These are phyloP conservation scores for Lycocorax pyrrhopterus DNA, from an alignment of 2,113 vertebrate genomes.

Conservation along the genomic window DNA sequence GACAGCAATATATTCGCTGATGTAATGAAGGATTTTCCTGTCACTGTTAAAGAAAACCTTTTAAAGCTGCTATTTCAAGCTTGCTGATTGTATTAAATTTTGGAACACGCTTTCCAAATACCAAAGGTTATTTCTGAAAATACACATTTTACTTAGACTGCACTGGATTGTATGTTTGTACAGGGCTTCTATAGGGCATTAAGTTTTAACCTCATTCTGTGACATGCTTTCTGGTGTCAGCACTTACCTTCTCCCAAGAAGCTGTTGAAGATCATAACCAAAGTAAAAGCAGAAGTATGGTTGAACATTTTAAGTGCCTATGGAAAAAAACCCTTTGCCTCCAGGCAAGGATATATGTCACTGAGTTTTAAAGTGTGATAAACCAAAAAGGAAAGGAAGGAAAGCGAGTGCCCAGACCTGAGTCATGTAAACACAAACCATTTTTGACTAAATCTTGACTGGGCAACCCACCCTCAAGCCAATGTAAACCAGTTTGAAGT, in stretches of 20 bases:
- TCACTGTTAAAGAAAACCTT: neutral
- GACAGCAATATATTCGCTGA: neutral
- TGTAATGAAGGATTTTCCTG: neutral
- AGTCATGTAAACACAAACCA: slow-evolving; percentile 39
- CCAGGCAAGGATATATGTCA: neutral
- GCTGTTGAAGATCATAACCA: neutral
- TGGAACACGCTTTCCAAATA: neutral
- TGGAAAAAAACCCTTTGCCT: neutral
- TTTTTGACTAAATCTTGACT: slow-evolving; percentile 36
- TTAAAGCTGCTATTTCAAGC: neutral
- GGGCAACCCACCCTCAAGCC: slow-evolving; percentile 16
- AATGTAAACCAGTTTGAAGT: slow-evolving; percentile 54
- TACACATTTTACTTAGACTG: neutral
- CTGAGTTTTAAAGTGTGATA: slow-evolving; percentile 9
- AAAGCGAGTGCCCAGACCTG: neutral
- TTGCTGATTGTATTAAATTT: neutral
- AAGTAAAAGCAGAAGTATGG: neutral
- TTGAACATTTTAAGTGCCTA: slow-evolving; percentile 14
- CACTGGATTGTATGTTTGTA: neutral
- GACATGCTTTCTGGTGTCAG: neutral
- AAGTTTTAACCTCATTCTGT: neutral
- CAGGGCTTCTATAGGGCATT: neutral
- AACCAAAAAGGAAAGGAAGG: slow-evolving; percentile 43
- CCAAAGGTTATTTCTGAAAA: neutral
- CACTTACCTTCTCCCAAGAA: neutral